phyloP scores from a whole-genome alignment of 2,113 vertebrate genomes.

The Peromyscus leucopus region DNA sequence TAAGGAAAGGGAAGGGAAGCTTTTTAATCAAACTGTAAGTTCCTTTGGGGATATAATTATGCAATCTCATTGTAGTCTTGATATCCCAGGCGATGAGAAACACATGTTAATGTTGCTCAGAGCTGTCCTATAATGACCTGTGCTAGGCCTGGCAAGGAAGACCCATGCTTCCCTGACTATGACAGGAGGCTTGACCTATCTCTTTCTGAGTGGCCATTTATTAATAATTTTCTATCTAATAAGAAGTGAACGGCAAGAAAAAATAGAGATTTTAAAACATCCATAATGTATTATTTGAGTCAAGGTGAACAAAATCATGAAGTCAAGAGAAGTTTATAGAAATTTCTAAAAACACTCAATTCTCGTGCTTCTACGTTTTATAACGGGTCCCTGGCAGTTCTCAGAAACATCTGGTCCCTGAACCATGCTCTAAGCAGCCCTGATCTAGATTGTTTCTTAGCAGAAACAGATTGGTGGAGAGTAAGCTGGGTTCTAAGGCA shows the following conservation, averaged over 20 bases:
- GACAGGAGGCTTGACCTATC: background rate
- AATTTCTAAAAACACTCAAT: background rate
- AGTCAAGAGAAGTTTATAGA: background rate
- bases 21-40: constrained; percentile 57
- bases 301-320: background rate
- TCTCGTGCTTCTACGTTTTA: background rate
- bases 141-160: background rate
- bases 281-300: background rate
- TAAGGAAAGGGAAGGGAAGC: background rate
- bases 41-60: constrained; percentile 13
- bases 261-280: background rate
- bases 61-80: background rate
- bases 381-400: background rate
- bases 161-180: background rate
- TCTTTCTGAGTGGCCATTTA: background rate
- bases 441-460: background rate
- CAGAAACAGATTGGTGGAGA: background rate
- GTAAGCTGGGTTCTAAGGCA: background rate
- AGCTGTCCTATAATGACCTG: background rate
- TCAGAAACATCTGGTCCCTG: background rate
- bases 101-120: background rate
- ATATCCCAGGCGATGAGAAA: background rate
- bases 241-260: background rate
- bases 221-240: background rate
- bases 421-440: rapidly evolving